Evolutionary conservation across 35 echinoderm and acorn worm species (phyloP).

Genomic region (Acanthaster planci): DNA sequence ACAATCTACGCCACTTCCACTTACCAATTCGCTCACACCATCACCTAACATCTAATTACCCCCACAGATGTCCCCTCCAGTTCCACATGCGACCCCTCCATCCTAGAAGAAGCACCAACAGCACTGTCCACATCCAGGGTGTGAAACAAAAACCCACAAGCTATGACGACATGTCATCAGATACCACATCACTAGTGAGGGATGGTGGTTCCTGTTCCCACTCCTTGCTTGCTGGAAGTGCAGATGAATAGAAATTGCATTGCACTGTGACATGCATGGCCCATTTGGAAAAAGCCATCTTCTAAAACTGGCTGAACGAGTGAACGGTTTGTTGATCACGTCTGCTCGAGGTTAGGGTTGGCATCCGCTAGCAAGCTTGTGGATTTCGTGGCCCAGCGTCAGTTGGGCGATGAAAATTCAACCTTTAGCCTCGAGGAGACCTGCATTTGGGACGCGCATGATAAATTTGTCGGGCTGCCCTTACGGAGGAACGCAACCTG

Average conservation of each 20-base stretch:
- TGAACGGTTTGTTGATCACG: neutral
- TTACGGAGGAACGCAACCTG: neutral
- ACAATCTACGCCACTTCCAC: no score
- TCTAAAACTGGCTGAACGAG: neutral
- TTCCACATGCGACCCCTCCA: neutral
- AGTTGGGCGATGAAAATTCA: constrained; percentile 5
- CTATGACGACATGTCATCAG: neutral
- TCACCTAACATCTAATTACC: neutral
- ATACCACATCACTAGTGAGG: neutral
- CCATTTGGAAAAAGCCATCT: neutral
- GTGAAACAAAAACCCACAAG: neutral
- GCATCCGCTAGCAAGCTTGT: neutral
- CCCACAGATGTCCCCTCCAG: neutral
- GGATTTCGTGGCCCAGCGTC: neutral
- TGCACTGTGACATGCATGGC: neutral
- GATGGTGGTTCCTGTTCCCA: constrained; percentile 1
- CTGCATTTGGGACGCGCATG: neutral
- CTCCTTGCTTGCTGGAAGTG: neutral
- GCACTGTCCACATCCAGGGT: neutral
- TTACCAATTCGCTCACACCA: neutral
- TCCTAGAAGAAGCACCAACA: neutral
- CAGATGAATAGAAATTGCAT: neutral
- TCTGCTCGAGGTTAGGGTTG: neutral
- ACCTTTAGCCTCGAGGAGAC: neutral
- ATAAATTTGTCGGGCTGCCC: constrained; percentile 1